Percentiles rank a stretch among this genome's conserved stretches.
Evolutionary conservation across 2,888 invertebrate species (phyloP).

Genomic region (Pollenia amentaria): DNA sequence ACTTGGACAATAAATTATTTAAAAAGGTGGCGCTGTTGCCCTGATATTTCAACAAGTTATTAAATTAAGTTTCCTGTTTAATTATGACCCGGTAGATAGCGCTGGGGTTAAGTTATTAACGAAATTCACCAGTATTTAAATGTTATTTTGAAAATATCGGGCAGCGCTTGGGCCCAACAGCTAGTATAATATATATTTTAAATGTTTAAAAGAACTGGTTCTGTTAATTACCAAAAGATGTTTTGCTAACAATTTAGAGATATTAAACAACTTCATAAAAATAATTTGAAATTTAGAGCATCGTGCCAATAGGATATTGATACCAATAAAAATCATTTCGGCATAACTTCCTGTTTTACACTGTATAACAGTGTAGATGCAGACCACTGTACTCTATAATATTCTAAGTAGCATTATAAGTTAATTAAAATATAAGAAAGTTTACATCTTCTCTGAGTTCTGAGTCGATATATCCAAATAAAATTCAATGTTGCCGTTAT

Average conservation of each 20-base stretch:
- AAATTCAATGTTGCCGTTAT: too few species aligned
- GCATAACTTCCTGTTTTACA: not conserved
- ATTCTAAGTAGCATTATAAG: not conserved
- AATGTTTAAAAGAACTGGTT: not conserved
- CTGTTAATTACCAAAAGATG: not conserved
- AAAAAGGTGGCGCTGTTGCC: too few species aligned
- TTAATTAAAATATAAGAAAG: not conserved
- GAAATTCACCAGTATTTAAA: too few species aligned
- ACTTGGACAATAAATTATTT: too few species aligned
- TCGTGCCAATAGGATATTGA: constrained; percentile 48
- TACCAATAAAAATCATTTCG: constrained; percentile 48
- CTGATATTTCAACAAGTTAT: too few species aligned
- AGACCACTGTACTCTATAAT: not conserved
- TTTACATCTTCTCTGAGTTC: too few species aligned
- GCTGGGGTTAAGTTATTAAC: too few species aligned
- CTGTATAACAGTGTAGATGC: not conserved
- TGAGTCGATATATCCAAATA: not conserved
- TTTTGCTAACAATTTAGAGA: not conserved
- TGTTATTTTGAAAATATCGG: too few species aligned
- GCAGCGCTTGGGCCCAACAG: too few species aligned
- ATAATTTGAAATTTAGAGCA: constrained; percentile 53
- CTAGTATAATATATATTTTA: too few species aligned
- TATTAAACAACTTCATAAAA: not conserved
- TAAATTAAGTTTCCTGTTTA: too few species aligned
- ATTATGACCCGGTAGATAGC: too few species aligned